Evolutionary conservation across 2,888 invertebrate genomes (phyloP), one percentile per base, ranked within the genome.

Genomic region (Cephus nigrinus): DNA sequence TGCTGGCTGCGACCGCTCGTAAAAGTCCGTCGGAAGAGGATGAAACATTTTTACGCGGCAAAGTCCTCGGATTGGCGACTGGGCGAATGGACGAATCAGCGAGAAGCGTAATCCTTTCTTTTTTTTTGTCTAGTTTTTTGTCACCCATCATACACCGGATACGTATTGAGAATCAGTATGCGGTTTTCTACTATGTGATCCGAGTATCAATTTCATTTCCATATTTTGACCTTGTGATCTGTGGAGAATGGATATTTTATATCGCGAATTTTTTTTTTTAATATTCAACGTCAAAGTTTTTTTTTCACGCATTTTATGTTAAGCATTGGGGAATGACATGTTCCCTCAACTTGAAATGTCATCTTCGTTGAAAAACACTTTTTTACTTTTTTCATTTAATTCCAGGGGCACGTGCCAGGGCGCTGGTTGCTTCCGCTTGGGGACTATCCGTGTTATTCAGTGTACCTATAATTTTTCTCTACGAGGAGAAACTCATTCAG

Each of bases 361-460:
- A 23, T 55, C 2, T 55, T 55, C 55, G 15, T 5, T 5, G 23
- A 55, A 23, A 55, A 55, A 9, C 55, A 55, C 9, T 5, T 23
- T 55, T 55, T 40, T 40, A 55, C n/a, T 11, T 23, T 71, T 71
- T 71, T 71, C 11, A 11, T 80, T 78, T 85, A 83, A 78, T 93
- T 93, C 68, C 93, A 97, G 97, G 97, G 97, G 95, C 96, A 90
- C 94, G 97, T 84, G 97, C 97, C 0, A 94, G 96, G 83, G 94
- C 94, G 74, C 93, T 98, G 77, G 95, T 98, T 11, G 94, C 95
- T 9, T 93, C 95, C 9, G 97, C 98, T 0, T 98, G 98, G 98
- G 89, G 95, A 11, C 93, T 97, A 80, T 97, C 97, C 86, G 94
- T 95, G 15, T 83, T 97, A 40, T 97, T 98, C 90, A 96, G 98